Base-by-base conservation (phyloP, 2,888 invertebrate genomes). In the Bembecia ichneumoniformis region DNA sequence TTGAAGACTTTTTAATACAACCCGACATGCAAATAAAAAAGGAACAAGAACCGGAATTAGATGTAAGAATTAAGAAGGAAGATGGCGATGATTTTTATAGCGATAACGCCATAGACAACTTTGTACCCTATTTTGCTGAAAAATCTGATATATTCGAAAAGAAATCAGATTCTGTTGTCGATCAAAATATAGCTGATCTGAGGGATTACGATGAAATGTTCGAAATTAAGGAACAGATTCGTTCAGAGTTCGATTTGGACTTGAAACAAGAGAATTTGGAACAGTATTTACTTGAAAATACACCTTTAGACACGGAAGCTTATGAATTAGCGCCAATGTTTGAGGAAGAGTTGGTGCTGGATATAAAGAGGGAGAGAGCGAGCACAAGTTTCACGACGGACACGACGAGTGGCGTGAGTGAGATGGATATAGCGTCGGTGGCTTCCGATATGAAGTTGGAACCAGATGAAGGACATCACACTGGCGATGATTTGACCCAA, bases 101-200 rank as follows among this genome's bases (percentile, higher is more conserved):
- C 51, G 87, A 87, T 48, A 86, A 87, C 49, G 86, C 86, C 0
- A 82, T 83, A 35, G 87, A 77, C 48, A 74, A 87, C 17, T 87
- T 74, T 54, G 80, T 83, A 16, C 81, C 86, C 1, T 87, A 81
- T 49, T 87, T 86, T 60, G 62, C 68, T 4, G 66, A 69, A 5
- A 82, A 81, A 57, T 55, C 74, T 0, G 83, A 81, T 53, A 77
- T 74, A 50, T 63, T 74, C 56, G 77, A 76, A 53, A 88, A 64
- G 35, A 87, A 72, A 58, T 59, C 74, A 0, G 68, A 78, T 51
- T 88, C 90, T 0, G 87, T 90, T 1, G 82, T 83, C 60, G 87
- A 89, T 46, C 90, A 90, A 57, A 90, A 90, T 57, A 60, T 90
- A 54, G 89, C 90, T 0, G 90, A 90, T 67, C 64, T 90, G 10